Evolutionary conservation across 2,888 invertebrate species (phyloP), one percentile per base, ranked within the genome.

Genomic region (Leptopterna dolabrata): DNA sequence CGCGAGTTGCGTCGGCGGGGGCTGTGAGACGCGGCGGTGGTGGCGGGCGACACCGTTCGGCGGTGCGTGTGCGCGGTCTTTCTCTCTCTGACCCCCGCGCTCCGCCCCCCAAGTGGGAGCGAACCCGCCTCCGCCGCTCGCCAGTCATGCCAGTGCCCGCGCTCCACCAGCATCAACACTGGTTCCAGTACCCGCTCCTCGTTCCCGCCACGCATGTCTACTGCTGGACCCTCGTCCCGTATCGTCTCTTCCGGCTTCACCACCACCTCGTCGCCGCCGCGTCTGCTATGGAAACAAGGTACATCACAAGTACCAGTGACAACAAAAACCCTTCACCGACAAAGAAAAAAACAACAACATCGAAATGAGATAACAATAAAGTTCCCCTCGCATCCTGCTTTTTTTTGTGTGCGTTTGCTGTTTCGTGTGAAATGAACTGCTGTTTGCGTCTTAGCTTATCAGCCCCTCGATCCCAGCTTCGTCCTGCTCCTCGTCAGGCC

Each of bases 71-170:
- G 55, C 30, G 55, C 85, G 73, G 51, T 76, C 55, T 47, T 29
- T 11, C 7, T 45, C 16, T 45, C 51, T 27, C n/a, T n/a, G n/a
- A n/a, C n/a, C 63, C 24, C 13, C 51, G 51, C 16, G 27, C 16
- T 36, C 19, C 24, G 3, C 3, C 70, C 3, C 70, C 80, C 71
- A 76, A 63, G 80, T 63, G 87, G 87, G 87, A 71, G 80, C 41
- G 51, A 47, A 43, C 29, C 51, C 76, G 82, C 76, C 76, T 87
- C 36, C 70, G 45, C 70, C 70, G 30, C 81, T 24, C 30, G 30
- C 87, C 70, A 87, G 87, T 87, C 87, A 87, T 87, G 87, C 87
- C 87, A 87, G 87, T 87, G 87, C 87, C 87, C 82, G 87, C 82
- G 87, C 82, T 87, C 71, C 81, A 73, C 55, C 81, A 73, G 80